Conservation (phyloP, 2,888 invertebrate species). For the Papilio gigon region DNA sequence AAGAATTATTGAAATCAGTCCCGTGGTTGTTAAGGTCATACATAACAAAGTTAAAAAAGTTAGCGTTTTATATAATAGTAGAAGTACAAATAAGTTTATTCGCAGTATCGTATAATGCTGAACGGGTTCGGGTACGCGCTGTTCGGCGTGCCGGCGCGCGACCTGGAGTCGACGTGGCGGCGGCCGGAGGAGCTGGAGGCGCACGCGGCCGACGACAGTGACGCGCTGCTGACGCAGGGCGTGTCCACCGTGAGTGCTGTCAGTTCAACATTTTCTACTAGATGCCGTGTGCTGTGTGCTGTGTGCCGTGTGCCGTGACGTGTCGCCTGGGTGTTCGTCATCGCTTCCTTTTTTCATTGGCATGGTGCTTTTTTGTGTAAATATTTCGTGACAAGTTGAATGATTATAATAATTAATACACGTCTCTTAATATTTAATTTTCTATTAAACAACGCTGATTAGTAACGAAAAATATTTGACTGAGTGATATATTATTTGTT, state of each 20-base stretch:
- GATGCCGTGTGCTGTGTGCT: slow-evolving; percentile 51
- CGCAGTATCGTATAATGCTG: slow-evolving; percentile 91
- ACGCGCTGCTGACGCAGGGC: slow-evolving; percentile 82
- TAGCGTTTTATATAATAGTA: no score
- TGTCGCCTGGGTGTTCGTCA: slow-evolving; percentile 32
- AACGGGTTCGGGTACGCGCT: slow-evolving; percentile 91
- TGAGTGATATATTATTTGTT: background rate
- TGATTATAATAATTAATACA: background rate
- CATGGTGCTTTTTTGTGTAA: slow-evolving; percentile 19
- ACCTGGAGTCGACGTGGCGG: slow-evolving; percentile 88
- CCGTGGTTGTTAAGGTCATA: no score
- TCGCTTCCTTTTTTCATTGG: slow-evolving; percentile 39
- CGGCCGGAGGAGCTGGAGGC: slow-evolving; percentile 82
- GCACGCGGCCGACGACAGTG: slow-evolving; percentile 74
- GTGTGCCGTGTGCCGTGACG: slow-evolving; percentile 42
- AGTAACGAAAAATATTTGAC: background rate
- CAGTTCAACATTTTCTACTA: slow-evolving; percentile 66
- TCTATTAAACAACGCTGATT: no score
- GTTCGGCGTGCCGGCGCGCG: slow-evolving; percentile 88
- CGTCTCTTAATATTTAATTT: background rate
- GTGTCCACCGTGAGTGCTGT: slow-evolving; percentile 84
- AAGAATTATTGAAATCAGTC: no score
- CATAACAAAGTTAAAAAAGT: no score
- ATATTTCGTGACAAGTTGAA: slow-evolving; percentile 3
- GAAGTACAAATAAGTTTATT: background rate